Evolutionary conservation across 2,113 vertebrate species (phyloP).

Genomic region (Nibea coibor): DNA sequence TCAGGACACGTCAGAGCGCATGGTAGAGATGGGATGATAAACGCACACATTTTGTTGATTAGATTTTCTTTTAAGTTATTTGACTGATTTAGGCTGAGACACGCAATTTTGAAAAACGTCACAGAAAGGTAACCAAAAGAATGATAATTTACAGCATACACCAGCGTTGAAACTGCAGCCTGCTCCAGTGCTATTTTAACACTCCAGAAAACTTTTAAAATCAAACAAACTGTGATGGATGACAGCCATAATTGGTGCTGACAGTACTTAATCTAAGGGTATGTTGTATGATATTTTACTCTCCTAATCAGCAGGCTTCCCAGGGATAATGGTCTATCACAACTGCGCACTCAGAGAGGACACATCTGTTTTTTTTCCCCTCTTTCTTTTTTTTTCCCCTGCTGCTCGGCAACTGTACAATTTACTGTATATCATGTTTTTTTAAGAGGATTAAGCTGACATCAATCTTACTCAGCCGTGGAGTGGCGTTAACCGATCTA

Average conservation of each 20-base stretch:
- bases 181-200: background rate
- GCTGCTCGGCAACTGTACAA: conserved; percentile 55
- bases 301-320: conserved; percentile 47
- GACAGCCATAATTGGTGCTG: conserved; percentile 52
- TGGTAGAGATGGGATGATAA: conserved; percentile 17
- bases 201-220: conserved; percentile 38
- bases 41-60: conserved; percentile 29
- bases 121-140: conserved; percentile 9
- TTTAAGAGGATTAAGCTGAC: conserved; percentile 65
- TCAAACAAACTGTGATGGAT: conserved; percentile 45
- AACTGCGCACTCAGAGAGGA: conserved; percentile 3
- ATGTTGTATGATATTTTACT: conserved; percentile 42
- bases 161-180: background rate
- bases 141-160: background rate
- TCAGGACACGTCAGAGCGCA: conserved; percentile 32
- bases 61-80: conserved; percentile 19
- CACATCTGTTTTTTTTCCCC: background rate
- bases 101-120: conserved; percentile 4
- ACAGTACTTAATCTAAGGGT: conserved; percentile 37
- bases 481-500: conserved; percentile 75
- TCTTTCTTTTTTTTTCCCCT: background rate
- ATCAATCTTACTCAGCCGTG: conserved; percentile 70
- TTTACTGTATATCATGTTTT: conserved; percentile 72
- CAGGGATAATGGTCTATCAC: conserved; percentile 17
- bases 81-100: background rate